Percentiles rank a stretch among this genome's conserved stretches.
phyloP scores from a whole-genome alignment of 2,888 invertebrate genomes.

The Crepidodera aurea region DNA sequence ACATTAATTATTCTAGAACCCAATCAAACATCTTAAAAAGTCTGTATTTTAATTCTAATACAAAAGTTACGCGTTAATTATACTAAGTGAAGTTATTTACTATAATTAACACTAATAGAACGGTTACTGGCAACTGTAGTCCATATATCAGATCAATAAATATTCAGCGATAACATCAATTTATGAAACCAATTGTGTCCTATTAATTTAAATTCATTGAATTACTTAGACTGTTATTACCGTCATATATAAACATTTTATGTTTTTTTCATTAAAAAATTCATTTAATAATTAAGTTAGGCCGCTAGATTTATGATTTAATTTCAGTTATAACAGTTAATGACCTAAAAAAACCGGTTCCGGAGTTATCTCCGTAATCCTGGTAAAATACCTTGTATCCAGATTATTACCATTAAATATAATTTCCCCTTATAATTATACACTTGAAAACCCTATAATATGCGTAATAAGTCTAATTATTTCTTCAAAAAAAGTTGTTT shows the following conservation, averaged over 20 bases:
- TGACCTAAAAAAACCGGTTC: conserved; percentile 29
- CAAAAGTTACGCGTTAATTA: too few relatives aligned
- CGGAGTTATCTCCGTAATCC: conserved; percentile 27
- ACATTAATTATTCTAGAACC: too few relatives aligned
- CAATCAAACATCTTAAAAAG: too few relatives aligned
- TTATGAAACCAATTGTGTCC: conserved; percentile 1
- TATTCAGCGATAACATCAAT: not conserved
- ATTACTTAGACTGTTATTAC: conserved; percentile 3
- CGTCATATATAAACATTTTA: not conserved
- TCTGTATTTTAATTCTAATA: too few relatives aligned
- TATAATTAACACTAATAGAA: too few relatives aligned
- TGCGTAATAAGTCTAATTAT: conserved; percentile 16
- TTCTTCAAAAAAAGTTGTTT: conserved; percentile 11
- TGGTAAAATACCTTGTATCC: conserved; percentile 31
- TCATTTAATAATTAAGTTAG: conserved; percentile 7
- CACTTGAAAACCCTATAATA: conserved; percentile 27
- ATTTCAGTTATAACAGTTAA: conserved; percentile 15
- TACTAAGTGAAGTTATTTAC: too few relatives aligned
- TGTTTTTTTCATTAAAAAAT: conserved; percentile 9
- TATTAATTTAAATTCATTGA: conserved; percentile 12
- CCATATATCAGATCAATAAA: conserved; percentile 1
- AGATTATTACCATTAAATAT: conserved; percentile 40
- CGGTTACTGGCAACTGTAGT: too few relatives aligned
- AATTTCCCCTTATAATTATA: conserved; percentile 30
- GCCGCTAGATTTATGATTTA: conserved; percentile 21